A percentile compares a stretch with the other conserved stretches of the same genome.
Evolutionary conservation across 2,888 invertebrate genomes (phyloP).

Genomic region (Acrobasis consociella): DNA sequence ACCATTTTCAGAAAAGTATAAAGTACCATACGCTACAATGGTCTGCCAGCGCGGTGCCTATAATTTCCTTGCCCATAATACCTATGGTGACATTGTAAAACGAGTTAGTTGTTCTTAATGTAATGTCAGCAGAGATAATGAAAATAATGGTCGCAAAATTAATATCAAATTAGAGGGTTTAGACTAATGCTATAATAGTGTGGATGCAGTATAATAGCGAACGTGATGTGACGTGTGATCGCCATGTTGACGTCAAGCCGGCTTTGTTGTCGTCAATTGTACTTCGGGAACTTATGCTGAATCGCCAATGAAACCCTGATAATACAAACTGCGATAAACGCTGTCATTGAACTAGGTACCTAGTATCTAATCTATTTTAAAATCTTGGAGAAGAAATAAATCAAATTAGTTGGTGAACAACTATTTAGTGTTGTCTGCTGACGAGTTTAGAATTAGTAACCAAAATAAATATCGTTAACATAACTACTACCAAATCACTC

Average conservation of each 20-base stretch:
- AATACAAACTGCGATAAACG: constrained; percentile 9
- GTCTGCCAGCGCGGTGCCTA: constrained; percentile 58
- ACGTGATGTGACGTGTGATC: constrained; percentile 59
- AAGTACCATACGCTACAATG: constrained; percentile 38
- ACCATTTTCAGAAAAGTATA: constrained; percentile 58
- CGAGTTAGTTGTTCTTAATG: constrained; percentile 64
- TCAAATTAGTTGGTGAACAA: neutral
- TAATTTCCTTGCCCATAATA: constrained; percentile 68
- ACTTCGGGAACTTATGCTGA: neutral
- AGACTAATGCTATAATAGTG: constrained; percentile 74
- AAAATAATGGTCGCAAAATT: constrained; percentile 78
- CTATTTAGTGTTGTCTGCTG: neutral
- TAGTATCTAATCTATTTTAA: neutral
- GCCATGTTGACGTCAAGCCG: constrained; percentile 7
- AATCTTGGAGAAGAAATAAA: neutral
- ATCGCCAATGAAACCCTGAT: constrained; percentile 11
- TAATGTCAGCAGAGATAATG: constrained; percentile 74
- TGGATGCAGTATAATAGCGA: constrained; percentile 58
- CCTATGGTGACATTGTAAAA: constrained; percentile 75
- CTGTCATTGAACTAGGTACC: constrained; percentile 23
- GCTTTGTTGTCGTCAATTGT: constrained; percentile 17
- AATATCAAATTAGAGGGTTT: constrained; percentile 78
- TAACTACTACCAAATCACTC: too few relatives aligned
- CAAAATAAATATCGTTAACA: too few relatives aligned
- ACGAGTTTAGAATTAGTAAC: neutral